Base-by-base conservation (phyloP, 2,797 vertebrate species). In the Melanotaenia maccullochi region DNA sequence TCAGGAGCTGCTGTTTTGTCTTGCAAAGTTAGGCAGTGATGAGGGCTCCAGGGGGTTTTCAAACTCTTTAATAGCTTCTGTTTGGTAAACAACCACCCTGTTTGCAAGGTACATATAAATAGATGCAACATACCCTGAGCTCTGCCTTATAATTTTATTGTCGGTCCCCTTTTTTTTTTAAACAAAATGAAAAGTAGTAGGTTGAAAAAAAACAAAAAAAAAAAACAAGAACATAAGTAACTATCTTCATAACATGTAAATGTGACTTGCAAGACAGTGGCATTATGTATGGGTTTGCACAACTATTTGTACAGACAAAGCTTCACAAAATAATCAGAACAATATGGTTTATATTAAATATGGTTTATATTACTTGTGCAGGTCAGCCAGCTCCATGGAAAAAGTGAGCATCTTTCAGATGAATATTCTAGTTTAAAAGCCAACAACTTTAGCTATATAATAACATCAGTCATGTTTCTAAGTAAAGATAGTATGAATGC, bases 1-100 rank as follows among this genome's bases (percentile, higher is more conserved):
- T 85, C 66, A 54, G 85, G 86, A 90, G 89, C 78, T 87, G 79
- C 40, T 90, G 86, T 89, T 87, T 88, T 89, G 88, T 91, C 89
- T 90, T 84, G 79, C 70, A 81, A 80, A 86, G 85, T 76, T 79
- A 68, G 80, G 81, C 76, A 65, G 71, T 63, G 68, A 78, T 72
- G 65, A 68, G 75, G 66, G 68, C 74, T 81, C 70, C 44, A 62
- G 76, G 76, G 62, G 69, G 2, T 33, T 84, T 88, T 82, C 5
- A 40, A 78, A 88, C 80, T 81, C 81, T 85, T 84, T 88, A 86
- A 82, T 87, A 88, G 79, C 76, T 52, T 66, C 47, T 87, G 79
- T 88, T 89, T 82, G 59, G 64, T 78, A 88, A 89, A 89, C 69
- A 89, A 42, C 61, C 51, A 32, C 69, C 60, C 54, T 78, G 71